Percentiles rank a stretch among this genome's conserved stretches.
phyloP scores from a whole-genome alignment of 2,888 invertebrate genomes.

The Torymus auratus region DNA sequence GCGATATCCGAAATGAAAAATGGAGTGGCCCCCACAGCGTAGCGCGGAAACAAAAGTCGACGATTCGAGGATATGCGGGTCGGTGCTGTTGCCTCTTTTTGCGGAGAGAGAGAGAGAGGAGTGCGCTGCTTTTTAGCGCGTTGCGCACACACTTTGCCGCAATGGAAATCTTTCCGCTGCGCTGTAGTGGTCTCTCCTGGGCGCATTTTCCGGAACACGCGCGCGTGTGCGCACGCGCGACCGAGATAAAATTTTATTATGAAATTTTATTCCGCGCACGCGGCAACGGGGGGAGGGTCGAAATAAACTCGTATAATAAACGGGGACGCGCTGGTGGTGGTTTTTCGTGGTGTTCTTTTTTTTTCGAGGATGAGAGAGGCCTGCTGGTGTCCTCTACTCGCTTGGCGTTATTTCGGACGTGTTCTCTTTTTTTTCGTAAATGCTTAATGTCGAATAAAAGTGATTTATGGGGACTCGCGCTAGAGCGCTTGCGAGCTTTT shows the following conservation, averaged over 20 bases:
- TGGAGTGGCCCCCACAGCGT: constrained; percentile 13
- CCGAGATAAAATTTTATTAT: constrained; percentile 49
- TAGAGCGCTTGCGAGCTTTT: constrained; percentile 21
- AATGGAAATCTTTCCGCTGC: background rate
- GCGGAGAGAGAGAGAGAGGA: too few relatives aligned
- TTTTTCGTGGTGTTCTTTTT: constrained; percentile 7
- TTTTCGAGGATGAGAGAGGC: background rate
- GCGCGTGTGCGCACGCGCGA: too few relatives aligned
- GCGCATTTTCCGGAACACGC: too few relatives aligned
- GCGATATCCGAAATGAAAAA: constrained; percentile 53
- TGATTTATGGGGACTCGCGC: constrained; percentile 32
- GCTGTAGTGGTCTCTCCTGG: background rate
- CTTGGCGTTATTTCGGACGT: constrained; percentile 1
- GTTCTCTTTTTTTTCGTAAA: constrained; percentile 15
- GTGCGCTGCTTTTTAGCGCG: too few relatives aligned
- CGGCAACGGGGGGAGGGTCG: background rate
- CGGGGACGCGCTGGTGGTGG: constrained; percentile 21
- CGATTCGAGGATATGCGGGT: background rate
- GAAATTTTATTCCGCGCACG: constrained; percentile 40
- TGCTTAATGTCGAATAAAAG: constrained; percentile 42
- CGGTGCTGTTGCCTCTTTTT: too few relatives aligned
- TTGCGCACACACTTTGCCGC: too few relatives aligned
- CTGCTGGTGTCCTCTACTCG: background rate
- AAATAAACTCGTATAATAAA: constrained; percentile 47
- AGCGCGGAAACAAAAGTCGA: constrained; percentile 40